Conservation (phyloP, 64 coral and sea anemone genomes). For the Hydrozoanthus tunicans region DNA sequence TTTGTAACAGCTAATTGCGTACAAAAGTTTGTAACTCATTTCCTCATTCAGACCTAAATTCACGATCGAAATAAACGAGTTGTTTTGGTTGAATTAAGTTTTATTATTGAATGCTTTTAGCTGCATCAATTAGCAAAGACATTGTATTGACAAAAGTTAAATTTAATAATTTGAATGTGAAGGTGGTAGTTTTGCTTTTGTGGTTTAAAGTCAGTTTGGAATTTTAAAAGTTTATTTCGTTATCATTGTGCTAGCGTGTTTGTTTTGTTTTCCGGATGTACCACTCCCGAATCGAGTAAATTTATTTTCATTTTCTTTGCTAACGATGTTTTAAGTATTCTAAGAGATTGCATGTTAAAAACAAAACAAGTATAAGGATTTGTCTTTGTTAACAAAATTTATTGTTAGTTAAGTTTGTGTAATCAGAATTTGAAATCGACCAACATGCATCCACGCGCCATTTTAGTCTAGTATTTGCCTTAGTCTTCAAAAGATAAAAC, state of each 20-base stretch:
- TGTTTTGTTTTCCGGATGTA: not conserved
- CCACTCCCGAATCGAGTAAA: conserved; percentile 11
- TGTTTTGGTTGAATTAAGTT: no score
- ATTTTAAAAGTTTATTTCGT: not conserved
- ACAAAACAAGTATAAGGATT: not conserved
- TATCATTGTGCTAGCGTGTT: not conserved
- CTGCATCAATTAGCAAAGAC: no score
- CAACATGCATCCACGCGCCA: not conserved
- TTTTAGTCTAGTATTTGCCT: conserved; percentile 15
- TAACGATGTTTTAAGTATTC: not conserved
- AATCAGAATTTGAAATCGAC: conserved; percentile 9
- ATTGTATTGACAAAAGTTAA: not conserved
- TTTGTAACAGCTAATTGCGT: no score
- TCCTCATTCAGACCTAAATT: no score
- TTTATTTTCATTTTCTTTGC: not conserved
- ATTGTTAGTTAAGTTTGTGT: not conserved
- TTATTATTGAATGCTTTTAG: no score
- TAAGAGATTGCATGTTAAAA: not conserved
- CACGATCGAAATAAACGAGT: no score
- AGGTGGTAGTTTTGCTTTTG: conserved; percentile 10
- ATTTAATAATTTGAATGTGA: not conserved
- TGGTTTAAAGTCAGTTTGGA: not conserved
- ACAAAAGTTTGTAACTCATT: no score
- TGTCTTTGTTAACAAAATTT: not conserved
- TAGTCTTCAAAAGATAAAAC: not conserved